Base-by-base conservation (phyloP, 2,113 vertebrate genomes). In the Dromas ardeola region DNA sequence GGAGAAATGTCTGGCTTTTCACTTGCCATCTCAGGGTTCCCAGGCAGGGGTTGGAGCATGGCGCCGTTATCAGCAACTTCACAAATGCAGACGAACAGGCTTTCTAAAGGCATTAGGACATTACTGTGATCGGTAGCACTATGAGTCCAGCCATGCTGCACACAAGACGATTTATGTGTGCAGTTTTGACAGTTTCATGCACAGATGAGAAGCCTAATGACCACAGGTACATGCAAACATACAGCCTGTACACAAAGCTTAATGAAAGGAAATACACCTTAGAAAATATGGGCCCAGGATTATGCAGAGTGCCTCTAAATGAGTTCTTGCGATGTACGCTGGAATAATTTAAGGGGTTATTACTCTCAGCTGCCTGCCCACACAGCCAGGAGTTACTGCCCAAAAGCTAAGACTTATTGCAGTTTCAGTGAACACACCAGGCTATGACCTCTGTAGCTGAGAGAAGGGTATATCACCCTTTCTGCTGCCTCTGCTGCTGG, bases 331-430 rank as follows among this genome's bases (percentile, higher is more conserved):
- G 76, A 34, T 49, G 40, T 85, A 65, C 4, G 1, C 34, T 76
- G 55, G 66, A 79, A 84, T 89, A 91, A 94, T 95, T 96, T 94
- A 93, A 76, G 86, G 78, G 73, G 78, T 89, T 91, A 84, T 96
- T 94, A 76, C 62, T 95, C 80, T 96, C 47, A 91, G 49, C 43
- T 91, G 61, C 84, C 93, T 91, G 84, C 81, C 86, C 81, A 93
- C 81, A 89, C 65, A 82, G 43, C 21, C 84, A 82, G 81, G 49
- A 96, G 27, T 89, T 94, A 95, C 84, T 79, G 65, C 84, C 66
- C 61, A 30, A 95, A 93, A 94, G 40, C 38, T 30, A 63, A 84
- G 77, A 82, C 56, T 89, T 79, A 94, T 2, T 89, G 55, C 74
- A 65, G 30, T 69, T 93, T 87, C 84, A 67, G 49, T 36, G 78